Evolutionary conservation across 2,797 vertebrate genomes (phyloP).

Genomic region (Mus minutoides): DNA sequence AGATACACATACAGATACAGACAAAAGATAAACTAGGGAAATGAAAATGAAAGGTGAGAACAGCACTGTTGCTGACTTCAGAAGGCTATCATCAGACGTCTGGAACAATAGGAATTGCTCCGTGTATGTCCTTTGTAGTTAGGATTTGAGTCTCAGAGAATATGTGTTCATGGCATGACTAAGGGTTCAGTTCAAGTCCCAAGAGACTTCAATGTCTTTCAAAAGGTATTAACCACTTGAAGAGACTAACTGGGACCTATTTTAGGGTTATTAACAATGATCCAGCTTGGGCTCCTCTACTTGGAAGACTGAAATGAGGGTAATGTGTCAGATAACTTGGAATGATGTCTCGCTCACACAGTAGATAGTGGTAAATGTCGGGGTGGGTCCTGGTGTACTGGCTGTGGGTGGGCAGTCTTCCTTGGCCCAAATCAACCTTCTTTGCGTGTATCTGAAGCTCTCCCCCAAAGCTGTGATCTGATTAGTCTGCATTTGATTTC

Average conservation of each 20-base stretch:
- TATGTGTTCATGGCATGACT: neutral
- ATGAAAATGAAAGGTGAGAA: neutral
- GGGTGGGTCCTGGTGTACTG: too few relatives aligned
- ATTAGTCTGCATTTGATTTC: constrained; percentile 63
- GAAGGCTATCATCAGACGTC: neutral
- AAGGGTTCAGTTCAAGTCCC: neutral
- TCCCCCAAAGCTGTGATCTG: constrained; percentile 36
- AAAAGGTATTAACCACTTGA: neutral
- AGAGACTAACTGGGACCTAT: neutral
- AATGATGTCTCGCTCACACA: neutral
- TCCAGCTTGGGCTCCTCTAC: constrained; percentile 23
- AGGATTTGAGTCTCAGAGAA: neutral
- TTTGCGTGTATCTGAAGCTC: neutral
- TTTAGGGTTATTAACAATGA: constrained; percentile 51
- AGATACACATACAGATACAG: neutral
- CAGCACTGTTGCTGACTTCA: neutral
- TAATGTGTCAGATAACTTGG: neutral
- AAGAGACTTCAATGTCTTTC: neutral
- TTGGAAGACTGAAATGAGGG: neutral
- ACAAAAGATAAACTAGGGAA: neutral
- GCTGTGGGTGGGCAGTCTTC: neutral
- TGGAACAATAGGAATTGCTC: neutral
- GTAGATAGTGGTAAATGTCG: too few relatives aligned
- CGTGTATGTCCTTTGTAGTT: neutral
- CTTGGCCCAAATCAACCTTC: neutral